Evolutionary conservation across 2,797 vertebrate genomes (phyloP).

Genomic region (Phoebastria nigripes): DNA sequence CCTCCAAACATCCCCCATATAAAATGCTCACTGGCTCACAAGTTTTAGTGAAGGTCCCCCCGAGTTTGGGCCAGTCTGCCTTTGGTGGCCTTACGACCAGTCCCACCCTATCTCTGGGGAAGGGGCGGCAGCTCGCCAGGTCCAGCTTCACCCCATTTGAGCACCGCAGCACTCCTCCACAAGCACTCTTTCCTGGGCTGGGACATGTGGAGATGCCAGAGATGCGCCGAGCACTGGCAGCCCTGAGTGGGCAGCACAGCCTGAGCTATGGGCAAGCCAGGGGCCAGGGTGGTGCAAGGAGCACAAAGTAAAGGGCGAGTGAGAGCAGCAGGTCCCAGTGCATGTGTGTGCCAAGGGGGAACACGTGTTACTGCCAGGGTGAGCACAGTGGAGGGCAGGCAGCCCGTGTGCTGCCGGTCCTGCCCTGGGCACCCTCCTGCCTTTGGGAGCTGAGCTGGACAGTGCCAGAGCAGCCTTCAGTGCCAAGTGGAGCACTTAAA

Average conservation of each 20-base stretch:
- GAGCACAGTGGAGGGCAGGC: background rate
- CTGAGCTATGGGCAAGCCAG: background rate
- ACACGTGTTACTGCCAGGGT: background rate
- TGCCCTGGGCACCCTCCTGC: background rate
- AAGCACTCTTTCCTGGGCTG: rapidly evolving
- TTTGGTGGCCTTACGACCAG: background rate
- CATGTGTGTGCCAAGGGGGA: rapidly evolving
- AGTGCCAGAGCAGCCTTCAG: background rate
- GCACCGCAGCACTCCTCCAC: background rate
- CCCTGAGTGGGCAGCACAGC: background rate
- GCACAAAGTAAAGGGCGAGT: background rate
- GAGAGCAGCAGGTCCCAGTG: background rate
- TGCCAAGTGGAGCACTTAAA: background rate
- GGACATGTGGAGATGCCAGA: background rate
- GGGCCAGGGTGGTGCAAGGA: background rate
- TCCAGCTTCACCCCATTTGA: background rate
- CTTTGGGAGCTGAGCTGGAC: background rate
- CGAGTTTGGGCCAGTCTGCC: background rate
- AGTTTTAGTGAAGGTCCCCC: background rate
- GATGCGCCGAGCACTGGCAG: rapidly evolving
- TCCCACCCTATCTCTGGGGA: background rate
- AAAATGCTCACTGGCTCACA: background rate
- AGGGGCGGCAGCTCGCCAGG: background rate
- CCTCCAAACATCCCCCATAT: background rate
- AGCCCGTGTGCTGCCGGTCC: background rate